Conservation (phyloP, 2,113 vertebrate species). For the Rhineura floridana region DNA sequence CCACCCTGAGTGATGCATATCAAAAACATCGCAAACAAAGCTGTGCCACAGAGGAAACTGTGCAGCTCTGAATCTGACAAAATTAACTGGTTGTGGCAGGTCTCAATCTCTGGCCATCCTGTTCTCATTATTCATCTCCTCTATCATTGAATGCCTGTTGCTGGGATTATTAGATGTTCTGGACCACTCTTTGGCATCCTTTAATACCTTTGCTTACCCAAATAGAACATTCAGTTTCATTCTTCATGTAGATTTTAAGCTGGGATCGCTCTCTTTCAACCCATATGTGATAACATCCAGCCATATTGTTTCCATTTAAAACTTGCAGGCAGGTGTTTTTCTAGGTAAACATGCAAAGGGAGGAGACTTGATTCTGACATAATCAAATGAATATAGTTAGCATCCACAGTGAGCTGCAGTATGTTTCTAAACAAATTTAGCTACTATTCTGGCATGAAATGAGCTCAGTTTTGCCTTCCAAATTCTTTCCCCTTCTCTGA, state of each 20-base stretch:
- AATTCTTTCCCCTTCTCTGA: neutral
- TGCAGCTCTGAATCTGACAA: rapidly evolving
- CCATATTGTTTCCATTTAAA: neutral
- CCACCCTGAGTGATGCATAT: neutral
- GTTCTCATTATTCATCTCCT: neutral
- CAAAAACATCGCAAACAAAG: neutral
- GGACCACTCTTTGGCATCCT: rapidly evolving
- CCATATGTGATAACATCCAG: neutral
- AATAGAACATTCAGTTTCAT: neutral
- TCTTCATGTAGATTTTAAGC: neutral
- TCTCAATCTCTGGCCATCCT: neutral
- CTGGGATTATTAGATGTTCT: neutral
- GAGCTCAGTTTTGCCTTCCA: neutral
- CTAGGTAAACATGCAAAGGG: neutral
- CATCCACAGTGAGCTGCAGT: too few species aligned
- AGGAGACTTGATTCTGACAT: neutral
- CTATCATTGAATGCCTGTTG: slow-evolving; percentile 18
- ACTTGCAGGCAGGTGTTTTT: neutral
- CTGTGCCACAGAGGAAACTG: slow-evolving; percentile 8
- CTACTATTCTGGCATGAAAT: neutral
- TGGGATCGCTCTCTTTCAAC: neutral
- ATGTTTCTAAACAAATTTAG: neutral
- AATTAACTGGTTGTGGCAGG: neutral
- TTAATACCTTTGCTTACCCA: neutral
- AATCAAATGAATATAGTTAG: neutral